Conservation (phyloP, 2,888 invertebrate species). For the Zaprionus bogoriensis region DNA sequence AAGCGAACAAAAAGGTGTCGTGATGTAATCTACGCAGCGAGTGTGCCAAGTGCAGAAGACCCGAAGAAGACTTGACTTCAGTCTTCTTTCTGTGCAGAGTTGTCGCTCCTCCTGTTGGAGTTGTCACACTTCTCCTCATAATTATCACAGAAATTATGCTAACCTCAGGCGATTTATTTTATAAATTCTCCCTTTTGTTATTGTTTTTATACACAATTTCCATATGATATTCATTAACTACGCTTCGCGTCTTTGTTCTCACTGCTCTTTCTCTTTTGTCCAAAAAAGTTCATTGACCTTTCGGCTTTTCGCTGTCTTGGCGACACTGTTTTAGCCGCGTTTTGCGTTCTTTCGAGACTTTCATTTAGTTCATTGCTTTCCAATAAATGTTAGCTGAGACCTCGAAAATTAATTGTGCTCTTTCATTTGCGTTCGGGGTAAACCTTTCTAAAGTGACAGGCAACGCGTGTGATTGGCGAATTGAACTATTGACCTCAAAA, state of each 20-base stretch:
- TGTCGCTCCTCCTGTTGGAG: slow-evolving; percentile 9
- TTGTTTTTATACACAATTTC: slow-evolving; percentile 35
- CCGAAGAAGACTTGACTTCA: too few species aligned
- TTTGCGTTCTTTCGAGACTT: slow-evolving; percentile 33
- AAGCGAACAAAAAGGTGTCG: slow-evolving; percentile 30
- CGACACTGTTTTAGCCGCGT: too few species aligned
- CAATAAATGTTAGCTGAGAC: slow-evolving; percentile 34
- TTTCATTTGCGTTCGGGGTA: slow-evolving; percentile 17
- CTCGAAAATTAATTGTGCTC: background rate
- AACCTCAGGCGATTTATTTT: slow-evolving; percentile 3
- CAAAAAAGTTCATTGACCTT: slow-evolving; percentile 57
- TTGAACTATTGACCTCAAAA: slow-evolving; percentile 20
- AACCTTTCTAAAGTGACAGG: slow-evolving; percentile 52
- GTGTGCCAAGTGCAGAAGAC: slow-evolving; percentile 28
- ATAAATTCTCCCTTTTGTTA: slow-evolving; percentile 1
- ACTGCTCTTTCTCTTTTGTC: slow-evolving; percentile 19
- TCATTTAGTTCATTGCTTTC: slow-evolving; percentile 43
- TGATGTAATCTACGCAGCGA: slow-evolving; percentile 43
- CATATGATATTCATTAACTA: slow-evolving; percentile 22
- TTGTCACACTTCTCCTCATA: slow-evolving; percentile 9
- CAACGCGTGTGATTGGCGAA: slow-evolving; percentile 28
- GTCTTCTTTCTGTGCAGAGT: slow-evolving; percentile 3
- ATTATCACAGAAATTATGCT: slow-evolving; percentile 47
- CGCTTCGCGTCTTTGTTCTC: slow-evolving; percentile 4
- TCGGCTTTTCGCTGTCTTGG: slow-evolving; percentile 1